Evolutionary conservation across 35 echinoderm and acorn worm genomes (phyloP).

Genomic region (Lytechinus pictus): DNA sequence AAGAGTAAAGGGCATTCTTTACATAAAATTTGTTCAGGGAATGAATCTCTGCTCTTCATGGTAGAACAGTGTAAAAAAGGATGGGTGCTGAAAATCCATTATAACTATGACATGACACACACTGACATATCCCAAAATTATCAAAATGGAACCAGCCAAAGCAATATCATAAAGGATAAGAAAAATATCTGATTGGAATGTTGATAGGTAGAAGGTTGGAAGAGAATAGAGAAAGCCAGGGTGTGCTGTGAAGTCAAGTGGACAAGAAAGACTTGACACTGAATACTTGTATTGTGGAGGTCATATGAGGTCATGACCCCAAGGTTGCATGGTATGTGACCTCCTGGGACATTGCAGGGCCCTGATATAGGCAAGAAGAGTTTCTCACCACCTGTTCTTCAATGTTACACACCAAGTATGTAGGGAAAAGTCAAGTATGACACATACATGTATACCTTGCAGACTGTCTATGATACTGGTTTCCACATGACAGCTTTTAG

Average conservation of each 20-base stretch:
- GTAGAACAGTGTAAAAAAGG: too few species aligned
- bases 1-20: too few species aligned
- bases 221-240: not conserved
- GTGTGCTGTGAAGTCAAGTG: not conserved
- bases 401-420: not conserved
- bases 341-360: not conserved
- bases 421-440: not conserved
- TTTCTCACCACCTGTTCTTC: slow-evolving; percentile 24
- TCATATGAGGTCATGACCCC: slow-evolving; percentile 26
- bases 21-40: too few species aligned
- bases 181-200: not conserved
- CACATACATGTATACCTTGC: not conserved
- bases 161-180: not conserved
- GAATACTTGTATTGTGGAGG: not conserved
- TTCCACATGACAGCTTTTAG: too few species aligned
- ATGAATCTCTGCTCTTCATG: too few species aligned
- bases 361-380: not conserved
- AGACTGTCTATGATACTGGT: not conserved
- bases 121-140: not conserved
- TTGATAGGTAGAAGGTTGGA: not conserved
- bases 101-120: not conserved
- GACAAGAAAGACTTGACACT: not conserved
- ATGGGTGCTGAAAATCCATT: too few species aligned
- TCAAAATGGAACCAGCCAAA: not conserved
- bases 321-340: slow-evolving; percentile 29